phyloP scores from a whole-genome alignment of 92 coral and sea anemone species.

The Epizoanthus scotinus region DNA sequence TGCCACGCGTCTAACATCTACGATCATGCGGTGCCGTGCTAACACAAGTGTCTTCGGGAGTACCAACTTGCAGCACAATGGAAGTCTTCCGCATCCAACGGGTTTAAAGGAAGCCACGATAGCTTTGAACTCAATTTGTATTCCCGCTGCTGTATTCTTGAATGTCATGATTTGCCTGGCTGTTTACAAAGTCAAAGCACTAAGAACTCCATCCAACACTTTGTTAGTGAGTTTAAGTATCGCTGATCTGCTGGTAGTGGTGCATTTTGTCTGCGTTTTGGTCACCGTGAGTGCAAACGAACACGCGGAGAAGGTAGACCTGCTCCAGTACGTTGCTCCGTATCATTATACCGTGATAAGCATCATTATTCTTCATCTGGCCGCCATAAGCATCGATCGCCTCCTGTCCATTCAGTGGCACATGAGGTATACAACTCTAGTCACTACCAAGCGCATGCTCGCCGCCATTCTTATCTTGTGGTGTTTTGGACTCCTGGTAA shows the following conservation, averaged over 20 bases:
- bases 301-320: background rate
- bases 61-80: no score
- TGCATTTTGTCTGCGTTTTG: background rate
- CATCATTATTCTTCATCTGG: conserved; percentile 18
- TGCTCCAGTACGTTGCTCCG: conserved; percentile 1
- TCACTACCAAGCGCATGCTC: conserved; percentile 22
- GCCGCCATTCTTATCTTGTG: conserved; percentile 20
- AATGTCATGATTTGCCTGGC: conserved; percentile 19
- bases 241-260: background rate
- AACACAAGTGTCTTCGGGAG: no score
- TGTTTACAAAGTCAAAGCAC: conserved; percentile 1
- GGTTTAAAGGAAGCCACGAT: background rate
- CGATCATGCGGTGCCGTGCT: no score
- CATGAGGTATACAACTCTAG: conserved; percentile 16
- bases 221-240: background rate
- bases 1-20: no score
- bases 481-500: conserved; percentile 2
- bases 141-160: background rate
- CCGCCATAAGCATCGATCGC: conserved; percentile 38
- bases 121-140: background rate
- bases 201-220: conserved; percentile 2
- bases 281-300: background rate
- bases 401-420: conserved; percentile 34
- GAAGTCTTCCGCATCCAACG: no score
- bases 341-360: conserved; percentile 7